Base-by-base conservation (phyloP, 2,797 vertebrate species). In the Gallinago solitaria region DNA sequence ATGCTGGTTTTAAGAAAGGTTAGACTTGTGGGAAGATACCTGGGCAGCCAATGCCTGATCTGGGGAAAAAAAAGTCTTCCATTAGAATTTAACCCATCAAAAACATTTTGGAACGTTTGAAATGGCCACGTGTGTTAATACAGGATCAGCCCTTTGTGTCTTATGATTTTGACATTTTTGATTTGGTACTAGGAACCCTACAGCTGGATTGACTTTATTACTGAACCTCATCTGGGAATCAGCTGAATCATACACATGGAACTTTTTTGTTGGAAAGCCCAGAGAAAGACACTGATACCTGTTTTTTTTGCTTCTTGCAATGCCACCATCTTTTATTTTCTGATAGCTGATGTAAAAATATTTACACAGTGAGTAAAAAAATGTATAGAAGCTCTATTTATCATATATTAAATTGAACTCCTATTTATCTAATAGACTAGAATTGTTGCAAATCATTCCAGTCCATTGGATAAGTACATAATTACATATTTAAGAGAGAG, bases 391-490 rank as follows among this genome's bases (percentile, higher is more conserved):
- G n/a, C 37, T 64, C 2, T 59, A 50, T 82, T 91, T 91, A 54
- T 61, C 45, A 41, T 75, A 17, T 30, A 43, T 79, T 89, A 91
- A 80, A 74, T 21, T 39, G 43, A 90, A 84, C 21, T 89, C 24
- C 37, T 83, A 1, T n/a, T 86, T 87, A 87, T 90, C 73, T 61
- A 83, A 51, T 75, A 90, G 65, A 32, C 59, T 43, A 73, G 33
- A 93, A 93, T 48, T 85, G 51, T 65, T 92, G 15, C 23, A 69
- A 88, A 65, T 83, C 30, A 59, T 94, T 92, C 76, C 79, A 73
- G 61, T 81, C 60, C 69, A 30, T 25, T 95, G 84, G 30, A 75
- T 90, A 88, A 93, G 59, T 87, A 63, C 61, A 33, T 92, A 93
- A 89, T 91, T 92, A 73, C 33, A 59, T 76, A 65, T 89, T 81